Percentiles rank a stretch among this genome's conserved stretches.
These are phyloP conservation scores for Ameiurus melas DNA, from an alignment of 2,113 vertebrate species.

Conservation along the genomic window DNA sequence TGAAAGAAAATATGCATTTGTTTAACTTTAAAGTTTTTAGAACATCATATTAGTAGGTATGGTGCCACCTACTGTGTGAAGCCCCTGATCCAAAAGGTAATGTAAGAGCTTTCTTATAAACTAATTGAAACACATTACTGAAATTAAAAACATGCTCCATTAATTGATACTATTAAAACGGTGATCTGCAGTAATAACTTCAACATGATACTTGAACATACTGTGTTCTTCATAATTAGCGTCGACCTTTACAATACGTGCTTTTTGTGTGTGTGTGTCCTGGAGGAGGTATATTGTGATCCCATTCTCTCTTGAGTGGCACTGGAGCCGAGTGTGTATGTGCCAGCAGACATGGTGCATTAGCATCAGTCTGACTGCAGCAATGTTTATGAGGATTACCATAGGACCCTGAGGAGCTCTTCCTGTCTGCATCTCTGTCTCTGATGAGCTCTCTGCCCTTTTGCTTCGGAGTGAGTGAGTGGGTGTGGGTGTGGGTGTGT, in stretches of 20 bases:
- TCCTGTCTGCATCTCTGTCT: constrained; percentile 25
- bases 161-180: background rate
- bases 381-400: constrained; percentile 43
- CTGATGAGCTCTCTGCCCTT: constrained; percentile 37
- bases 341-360: constrained; percentile 39
- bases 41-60: background rate
- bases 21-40: background rate
- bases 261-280: constrained; percentile 1
- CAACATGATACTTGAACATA: background rate
- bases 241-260: constrained; percentile 6
- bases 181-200: constrained; percentile 7
- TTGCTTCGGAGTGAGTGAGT: background rate
- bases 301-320: constrained; percentile 21
- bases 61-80: background rate
- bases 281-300: constrained; percentile 1
- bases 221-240: background rate
- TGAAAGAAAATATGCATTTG: background rate
- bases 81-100: background rate
- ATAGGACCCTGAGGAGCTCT: constrained; percentile 21
- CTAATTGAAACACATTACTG: background rate
- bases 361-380: constrained; percentile 41
- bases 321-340: constrained; percentile 17
- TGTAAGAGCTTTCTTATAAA: background rate
- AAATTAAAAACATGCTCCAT: background rate
- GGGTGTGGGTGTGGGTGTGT: background rate